Base-by-base conservation (phyloP, 1,140 invertebrate genomes). In the Caenorhabditis remanei region DNA sequence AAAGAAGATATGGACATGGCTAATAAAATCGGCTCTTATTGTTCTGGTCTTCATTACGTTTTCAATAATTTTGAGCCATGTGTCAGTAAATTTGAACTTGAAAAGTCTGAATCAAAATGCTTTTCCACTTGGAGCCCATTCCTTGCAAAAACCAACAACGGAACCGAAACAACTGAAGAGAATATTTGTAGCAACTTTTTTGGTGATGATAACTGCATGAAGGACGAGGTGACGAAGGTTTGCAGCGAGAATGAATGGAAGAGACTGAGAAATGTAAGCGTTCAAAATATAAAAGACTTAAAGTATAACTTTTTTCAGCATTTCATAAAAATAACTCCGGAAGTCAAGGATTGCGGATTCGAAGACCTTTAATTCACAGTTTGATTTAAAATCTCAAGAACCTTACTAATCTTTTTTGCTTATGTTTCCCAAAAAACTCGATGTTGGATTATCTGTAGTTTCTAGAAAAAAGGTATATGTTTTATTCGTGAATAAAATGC, bases 311-410 rank as follows among this genome's bases (percentile, higher is more conserved):
- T 16, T 1, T 46, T 71, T 71, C 65, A 71, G 65, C 41, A 43
- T 41, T 43, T 71, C 65, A 71, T 46, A 40, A 71, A 71, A 71
- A 46, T 40, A 21, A 63, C 61, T 4, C 61, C 61, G 32, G 61
- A 63, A 11, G 24, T 63, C 21, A 24, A 63, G 5, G n/a, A 3
- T 14, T 63, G 61, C 24, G 24, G n/a, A 9, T 63, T 63, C 8
- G 61, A 32, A 32, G 9, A 32, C 2, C 14, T 63, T 8, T 63
- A 24, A 63, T 21, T 14, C 8, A 21, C 7, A 32, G 2, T 32
- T 8, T 63, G 9, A 7, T 7, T 58, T 19, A 58, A 19, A 16
- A 58, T 21, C 56, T 8, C 16, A 8, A n/a, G 8, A n/a, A n/a
- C 21, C n/a, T 19, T 14, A 58, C 19, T n/a, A n/a, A 58, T 53